Percentiles rank a stretch among this genome's conserved stretches.
Evolutionary conservation across 2,797 vertebrate genomes (phyloP).

Genomic region (Neosalanx taihuensis): DNA sequence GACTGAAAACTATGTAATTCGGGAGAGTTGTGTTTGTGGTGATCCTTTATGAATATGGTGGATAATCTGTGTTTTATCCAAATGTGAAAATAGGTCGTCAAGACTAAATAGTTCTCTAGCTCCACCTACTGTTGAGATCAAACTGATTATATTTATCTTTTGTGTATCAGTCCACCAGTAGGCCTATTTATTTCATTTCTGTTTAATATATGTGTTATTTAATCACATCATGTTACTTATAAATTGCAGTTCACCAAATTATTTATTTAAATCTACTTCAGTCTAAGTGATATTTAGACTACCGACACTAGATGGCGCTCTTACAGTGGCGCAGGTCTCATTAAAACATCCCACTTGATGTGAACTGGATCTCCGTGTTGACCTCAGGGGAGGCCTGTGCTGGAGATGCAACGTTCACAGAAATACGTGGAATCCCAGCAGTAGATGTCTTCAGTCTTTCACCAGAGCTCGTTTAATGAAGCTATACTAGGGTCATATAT

Average conservation of each 20-base stretch:
- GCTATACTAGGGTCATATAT: not conserved
- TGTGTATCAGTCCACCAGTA: not conserved
- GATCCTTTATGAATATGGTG: too few relatives aligned
- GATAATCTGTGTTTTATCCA: too few relatives aligned
- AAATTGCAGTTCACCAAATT: not conserved
- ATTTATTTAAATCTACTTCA: not conserved
- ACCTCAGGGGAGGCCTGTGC: not conserved
- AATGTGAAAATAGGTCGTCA: slow-evolving; percentile 13
- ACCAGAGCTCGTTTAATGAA: not conserved
- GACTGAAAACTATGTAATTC: too few relatives aligned
- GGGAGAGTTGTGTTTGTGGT: too few relatives aligned
- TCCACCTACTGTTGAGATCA: slow-evolving; percentile 46
- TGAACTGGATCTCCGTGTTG: not conserved
- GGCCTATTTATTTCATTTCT: not conserved
- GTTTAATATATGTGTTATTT: not conserved
- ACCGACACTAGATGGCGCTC: too few relatives aligned
- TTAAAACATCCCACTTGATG: not conserved
- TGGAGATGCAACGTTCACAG: too few relatives aligned
- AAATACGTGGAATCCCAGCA: not conserved
- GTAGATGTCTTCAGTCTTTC: not conserved
- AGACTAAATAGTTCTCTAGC: slow-evolving; percentile 37
- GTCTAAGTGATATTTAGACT: not conserved
- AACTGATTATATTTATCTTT: not conserved
- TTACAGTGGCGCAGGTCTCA: not conserved
- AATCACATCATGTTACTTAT: too few relatives aligned